Percentiles rank a stretch among this genome's conserved stretches.
Conservation (phyloP, 2,797 vertebrate genomes). For the Poliocrania exsul region DNA sequence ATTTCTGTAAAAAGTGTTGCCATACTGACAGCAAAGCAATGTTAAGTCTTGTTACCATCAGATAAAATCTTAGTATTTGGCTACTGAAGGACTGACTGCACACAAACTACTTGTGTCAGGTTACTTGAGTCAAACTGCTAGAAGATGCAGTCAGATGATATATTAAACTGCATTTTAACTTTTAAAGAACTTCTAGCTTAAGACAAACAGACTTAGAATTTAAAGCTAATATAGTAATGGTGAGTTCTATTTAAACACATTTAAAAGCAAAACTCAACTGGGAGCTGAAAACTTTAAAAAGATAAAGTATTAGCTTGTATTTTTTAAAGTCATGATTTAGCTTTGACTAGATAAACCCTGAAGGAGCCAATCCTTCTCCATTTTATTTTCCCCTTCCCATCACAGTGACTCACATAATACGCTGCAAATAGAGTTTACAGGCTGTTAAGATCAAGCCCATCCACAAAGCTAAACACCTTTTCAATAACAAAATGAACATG, state of each 20-base stretch:
- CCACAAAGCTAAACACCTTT: not conserved
- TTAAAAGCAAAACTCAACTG: not conserved
- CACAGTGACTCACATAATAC: not conserved
- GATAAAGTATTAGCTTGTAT: too few species aligned
- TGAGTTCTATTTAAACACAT: not conserved
- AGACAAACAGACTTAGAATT: not conserved
- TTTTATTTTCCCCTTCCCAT: not conserved
- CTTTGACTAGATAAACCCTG: not conserved
- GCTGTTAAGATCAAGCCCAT: not conserved
- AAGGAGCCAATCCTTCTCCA: not conserved
- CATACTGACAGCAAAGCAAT: not conserved
- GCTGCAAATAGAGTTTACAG: not conserved
- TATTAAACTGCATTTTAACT: not conserved
- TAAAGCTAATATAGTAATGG: not conserved
- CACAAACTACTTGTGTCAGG: not conserved
- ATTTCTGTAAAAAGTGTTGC: not conserved
- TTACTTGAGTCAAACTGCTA: not conserved
- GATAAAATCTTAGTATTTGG: not conserved
- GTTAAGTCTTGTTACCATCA: not conserved
- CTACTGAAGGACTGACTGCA: not conserved
- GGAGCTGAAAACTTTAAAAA: not conserved
- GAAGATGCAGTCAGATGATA: not conserved
- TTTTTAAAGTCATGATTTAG: not conserved
- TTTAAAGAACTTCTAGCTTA: not conserved
- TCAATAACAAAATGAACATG: not conserved